Percentiles rank a stretch among this genome's conserved stretches.
These are phyloP conservation scores for Erpetoichthys calabaricus DNA, from an alignment of 2,797 vertebrate genomes.

Conservation along the genomic window DNA sequence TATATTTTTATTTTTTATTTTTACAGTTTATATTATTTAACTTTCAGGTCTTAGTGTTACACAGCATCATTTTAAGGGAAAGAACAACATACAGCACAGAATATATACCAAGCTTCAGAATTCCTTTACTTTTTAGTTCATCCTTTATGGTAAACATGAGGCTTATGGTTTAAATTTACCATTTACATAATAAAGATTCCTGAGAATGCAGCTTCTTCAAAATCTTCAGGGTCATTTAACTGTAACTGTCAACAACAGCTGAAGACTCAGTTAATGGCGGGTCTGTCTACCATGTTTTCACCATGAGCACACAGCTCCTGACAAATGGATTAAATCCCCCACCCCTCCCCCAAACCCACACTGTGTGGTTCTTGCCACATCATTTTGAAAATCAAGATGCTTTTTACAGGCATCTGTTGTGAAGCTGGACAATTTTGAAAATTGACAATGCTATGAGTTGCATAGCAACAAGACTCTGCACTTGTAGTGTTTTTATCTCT, in stretches of 20 bases:
- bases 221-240: constrained; percentile 14
- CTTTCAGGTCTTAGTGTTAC: no score
- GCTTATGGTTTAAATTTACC: no score
- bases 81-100: no score
- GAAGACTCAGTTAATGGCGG: constrained; percentile 16
- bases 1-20: no score
- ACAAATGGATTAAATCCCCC: not conserved
- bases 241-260: constrained; percentile 23
- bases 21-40: no score
- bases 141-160: no score
- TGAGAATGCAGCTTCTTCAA: constrained; percentile 1
- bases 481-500: constrained; percentile 15
- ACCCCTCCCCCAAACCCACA: constrained; percentile 12
- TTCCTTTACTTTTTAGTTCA: no score
- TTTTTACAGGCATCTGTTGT: constrained; percentile 23
- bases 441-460: constrained; percentile 25
- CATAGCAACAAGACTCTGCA: constrained; percentile 24
- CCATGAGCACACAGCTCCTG: constrained; percentile 14
- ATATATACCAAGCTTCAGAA: no score
- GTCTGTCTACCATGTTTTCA: constrained; percentile 13
- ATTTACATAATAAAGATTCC: no score
- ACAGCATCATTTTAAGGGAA: no score
- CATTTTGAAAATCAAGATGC: constrained; percentile 22
- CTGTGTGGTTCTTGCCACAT: constrained; percentile 16
- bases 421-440: constrained; percentile 10